Conservation (phyloP, 2,113 vertebrate genomes). For the Rousettus leschenaultii region DNA sequence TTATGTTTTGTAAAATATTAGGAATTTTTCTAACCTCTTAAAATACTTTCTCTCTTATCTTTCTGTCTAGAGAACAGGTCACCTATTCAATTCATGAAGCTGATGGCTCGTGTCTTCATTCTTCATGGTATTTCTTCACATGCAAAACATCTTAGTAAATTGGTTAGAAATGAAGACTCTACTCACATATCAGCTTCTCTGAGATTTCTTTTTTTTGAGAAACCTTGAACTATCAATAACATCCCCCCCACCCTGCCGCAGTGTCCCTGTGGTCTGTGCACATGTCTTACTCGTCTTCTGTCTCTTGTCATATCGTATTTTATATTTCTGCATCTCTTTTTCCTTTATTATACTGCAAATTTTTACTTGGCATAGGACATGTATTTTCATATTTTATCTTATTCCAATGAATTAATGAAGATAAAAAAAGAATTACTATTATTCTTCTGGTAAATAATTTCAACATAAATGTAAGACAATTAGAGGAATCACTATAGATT, state of each 20-base stretch:
- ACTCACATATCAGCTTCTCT: not conserved
- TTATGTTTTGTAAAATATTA: not conserved
- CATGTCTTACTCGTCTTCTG: not conserved
- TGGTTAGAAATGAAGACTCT: not conserved
- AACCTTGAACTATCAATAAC: not conserved
- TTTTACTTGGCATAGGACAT: not conserved
- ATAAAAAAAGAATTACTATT: not conserved
- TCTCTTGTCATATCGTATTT: not conserved
- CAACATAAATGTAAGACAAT: not conserved
- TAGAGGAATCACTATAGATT: not conserved
- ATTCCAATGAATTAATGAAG: not conserved
- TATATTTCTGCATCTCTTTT: not conserved
- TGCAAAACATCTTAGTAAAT: not conserved
- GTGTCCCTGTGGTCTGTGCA: accelerated
- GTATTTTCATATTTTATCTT: not conserved
- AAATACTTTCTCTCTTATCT: not conserved
- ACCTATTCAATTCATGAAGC: not conserved
- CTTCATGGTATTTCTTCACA: not conserved
- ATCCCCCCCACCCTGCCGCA: not conserved
- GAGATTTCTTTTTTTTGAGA: not conserved
- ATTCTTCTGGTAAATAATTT: not conserved
- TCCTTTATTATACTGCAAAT: not conserved
- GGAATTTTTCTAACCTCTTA: not conserved
- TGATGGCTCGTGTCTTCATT: not conserved
- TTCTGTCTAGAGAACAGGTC: not conserved